Conservation (phyloP, 1,140 invertebrate genomes). For the Luehdorfia chinensis region DNA sequence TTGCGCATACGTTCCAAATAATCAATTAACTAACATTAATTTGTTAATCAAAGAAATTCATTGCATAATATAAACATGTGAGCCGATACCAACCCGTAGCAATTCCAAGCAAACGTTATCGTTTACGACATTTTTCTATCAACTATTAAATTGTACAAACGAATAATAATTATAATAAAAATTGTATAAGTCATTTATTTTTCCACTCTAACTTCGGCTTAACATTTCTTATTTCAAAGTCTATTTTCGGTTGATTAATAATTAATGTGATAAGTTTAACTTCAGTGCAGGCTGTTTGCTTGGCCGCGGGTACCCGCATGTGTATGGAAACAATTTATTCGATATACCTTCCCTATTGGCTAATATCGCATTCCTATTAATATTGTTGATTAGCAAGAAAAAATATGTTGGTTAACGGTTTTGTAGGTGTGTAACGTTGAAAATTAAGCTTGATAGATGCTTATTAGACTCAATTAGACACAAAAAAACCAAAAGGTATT, state of each 20-base stretch:
- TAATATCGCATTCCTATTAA: constrained; percentile 59
- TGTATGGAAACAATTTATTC: constrained; percentile 37
- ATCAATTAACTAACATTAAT: constrained; percentile 10
- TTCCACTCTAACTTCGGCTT: not conserved
- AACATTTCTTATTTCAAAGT: constrained; percentile 10
- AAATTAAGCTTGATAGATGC: no score
- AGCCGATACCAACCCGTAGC: constrained; percentile 26
- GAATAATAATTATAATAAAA: constrained; percentile 11
- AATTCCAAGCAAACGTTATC: constrained; percentile 26
- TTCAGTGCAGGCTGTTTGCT: not conserved
- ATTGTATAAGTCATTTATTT: not conserved
- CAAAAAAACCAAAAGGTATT: no score
- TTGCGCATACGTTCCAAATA: not conserved
- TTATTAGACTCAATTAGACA: no score
- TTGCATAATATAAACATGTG: constrained; percentile 5
- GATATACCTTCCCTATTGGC: constrained; percentile 53
- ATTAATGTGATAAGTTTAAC: not conserved
- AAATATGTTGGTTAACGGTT: constrained; percentile 60
- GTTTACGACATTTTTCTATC: constrained; percentile 37
- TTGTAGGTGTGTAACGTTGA: constrained; percentile 22
- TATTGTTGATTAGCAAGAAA: constrained; percentile 41
- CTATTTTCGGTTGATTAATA: constrained; percentile 11
- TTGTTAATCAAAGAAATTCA: constrained; percentile 1
- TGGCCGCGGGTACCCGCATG: constrained; percentile 52
- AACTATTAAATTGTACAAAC: constrained; percentile 30